Evolutionary conservation across 2,113 vertebrate species (phyloP).

Genomic region (Corvus moneduloides): DNA sequence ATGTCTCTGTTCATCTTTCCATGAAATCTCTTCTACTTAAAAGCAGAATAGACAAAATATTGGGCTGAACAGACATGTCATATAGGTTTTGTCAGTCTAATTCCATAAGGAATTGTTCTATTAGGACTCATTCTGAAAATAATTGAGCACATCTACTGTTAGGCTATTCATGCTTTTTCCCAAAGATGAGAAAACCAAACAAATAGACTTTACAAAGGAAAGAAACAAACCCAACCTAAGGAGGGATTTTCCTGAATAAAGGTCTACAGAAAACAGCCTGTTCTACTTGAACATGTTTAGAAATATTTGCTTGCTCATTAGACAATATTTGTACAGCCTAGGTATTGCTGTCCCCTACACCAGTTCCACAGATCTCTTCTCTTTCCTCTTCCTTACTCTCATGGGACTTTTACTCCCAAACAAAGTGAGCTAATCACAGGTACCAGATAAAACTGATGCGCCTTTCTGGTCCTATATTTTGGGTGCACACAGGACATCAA

Average conservation of each 20-base stretch:
- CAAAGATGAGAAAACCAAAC: not conserved
- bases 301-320: not conserved
- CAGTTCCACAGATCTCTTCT: not conserved
- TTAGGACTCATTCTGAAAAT: not conserved
- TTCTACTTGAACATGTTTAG: not conserved
- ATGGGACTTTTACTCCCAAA: not conserved
- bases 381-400: not conserved
- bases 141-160: not conserved
- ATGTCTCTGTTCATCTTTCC: not conserved
- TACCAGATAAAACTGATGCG: not conserved
- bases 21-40: conserved; percentile 19
- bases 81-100: conserved; percentile 14
- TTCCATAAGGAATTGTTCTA: not conserved
- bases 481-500: not conserved
- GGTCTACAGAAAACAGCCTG: not conserved
- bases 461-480: not conserved
- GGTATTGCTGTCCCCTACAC: not conserved
- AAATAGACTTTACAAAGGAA: not conserved
- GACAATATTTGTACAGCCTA: not conserved
- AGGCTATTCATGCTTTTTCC: not conserved
- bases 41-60: conserved; percentile 47
- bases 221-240: not conserved
- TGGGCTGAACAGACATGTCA: conserved; percentile 8
- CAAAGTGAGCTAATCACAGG: not conserved
- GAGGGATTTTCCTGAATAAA: not conserved